phyloP scores from a whole-genome alignment of 2,888 invertebrate species.

The Exephanes ischioxanthus region DNA sequence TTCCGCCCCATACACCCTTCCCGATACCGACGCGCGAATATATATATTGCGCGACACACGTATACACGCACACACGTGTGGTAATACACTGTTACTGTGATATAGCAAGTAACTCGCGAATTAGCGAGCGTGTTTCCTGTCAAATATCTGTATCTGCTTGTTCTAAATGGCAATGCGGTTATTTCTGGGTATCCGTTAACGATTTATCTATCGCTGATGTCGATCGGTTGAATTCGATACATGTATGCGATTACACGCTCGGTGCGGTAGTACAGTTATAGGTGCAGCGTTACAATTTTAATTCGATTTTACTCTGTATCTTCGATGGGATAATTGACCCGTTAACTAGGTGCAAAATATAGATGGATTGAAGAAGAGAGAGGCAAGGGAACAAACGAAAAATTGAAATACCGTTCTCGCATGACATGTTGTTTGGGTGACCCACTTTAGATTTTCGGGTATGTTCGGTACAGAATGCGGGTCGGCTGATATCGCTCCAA shows the following conservation, averaged over 20 bases:
- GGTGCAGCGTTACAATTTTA: not conserved
- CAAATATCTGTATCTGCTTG: conserved; percentile 39
- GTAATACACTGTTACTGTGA: conserved; percentile 1
- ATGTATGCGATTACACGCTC: not conserved
- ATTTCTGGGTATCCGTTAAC: conserved; percentile 14
- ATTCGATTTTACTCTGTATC: not conserved
- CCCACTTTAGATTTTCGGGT: too few relatives aligned
- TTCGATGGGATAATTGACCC: not conserved
- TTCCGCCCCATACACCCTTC: not conserved
- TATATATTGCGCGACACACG: conserved; percentile 14
- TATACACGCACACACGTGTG: not conserved
- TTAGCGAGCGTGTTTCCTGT: conserved; percentile 35
- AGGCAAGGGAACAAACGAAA: too few relatives aligned
- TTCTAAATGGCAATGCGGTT: conserved; percentile 41
- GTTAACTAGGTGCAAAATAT: not conserved
- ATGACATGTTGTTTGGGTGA: too few relatives aligned
- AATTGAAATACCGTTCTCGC: too few relatives aligned
- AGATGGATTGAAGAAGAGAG: not conserved
- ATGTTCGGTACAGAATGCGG: too few relatives aligned
- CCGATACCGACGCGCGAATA: conserved; percentile 1
- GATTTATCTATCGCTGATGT: not conserved
- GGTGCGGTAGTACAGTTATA: not conserved
- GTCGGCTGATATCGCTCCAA: too few relatives aligned
- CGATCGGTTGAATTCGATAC: not conserved
- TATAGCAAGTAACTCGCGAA: conserved; percentile 6